Evolutionary conservation across 2,797 vertebrate species (phyloP).

Genomic region (Brachyalestes nurse): DNA sequence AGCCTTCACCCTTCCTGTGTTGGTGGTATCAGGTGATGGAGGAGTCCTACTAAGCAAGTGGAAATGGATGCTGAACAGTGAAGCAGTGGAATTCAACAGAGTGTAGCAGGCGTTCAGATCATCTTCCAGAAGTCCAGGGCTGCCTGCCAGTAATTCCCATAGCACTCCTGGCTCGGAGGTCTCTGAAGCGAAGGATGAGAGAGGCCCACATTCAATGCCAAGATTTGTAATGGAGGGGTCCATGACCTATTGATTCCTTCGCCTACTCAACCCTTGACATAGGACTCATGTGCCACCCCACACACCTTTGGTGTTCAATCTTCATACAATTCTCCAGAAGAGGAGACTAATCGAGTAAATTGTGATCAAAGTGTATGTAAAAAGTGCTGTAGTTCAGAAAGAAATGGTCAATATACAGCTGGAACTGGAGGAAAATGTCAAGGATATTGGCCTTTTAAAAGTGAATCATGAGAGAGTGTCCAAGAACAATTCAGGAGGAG

Average conservation of each 20-base stretch:
- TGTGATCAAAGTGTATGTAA: slow-evolving; percentile 2
- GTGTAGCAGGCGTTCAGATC: slow-evolving; percentile 15
- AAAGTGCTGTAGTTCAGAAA: neutral
- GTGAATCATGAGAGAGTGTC: neutral
- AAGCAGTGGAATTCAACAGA: slow-evolving; percentile 27
- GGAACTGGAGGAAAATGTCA: neutral
- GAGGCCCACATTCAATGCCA: slow-evolving; percentile 25
- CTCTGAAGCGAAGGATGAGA: slow-evolving; percentile 24
- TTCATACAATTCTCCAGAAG: neutral
- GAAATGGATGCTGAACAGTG: slow-evolving; percentile 6
- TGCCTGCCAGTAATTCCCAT: slow-evolving; percentile 17
- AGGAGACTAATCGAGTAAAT: slow-evolving; percentile 9
- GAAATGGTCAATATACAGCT: neutral
- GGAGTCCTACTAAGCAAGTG: no score
- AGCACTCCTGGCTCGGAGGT: slow-evolving; percentile 16
- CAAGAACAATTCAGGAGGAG: neutral
- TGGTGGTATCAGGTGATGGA: no score
- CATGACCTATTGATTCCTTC: slow-evolving; percentile 16
- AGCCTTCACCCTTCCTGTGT: no score
- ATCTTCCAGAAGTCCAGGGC: neutral
- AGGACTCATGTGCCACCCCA: neutral
- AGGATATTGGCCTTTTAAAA: neutral
- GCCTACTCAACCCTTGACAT: slow-evolving; percentile 29
- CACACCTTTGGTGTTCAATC: neutral
- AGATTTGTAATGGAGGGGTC: slow-evolving; percentile 13